These are phyloP conservation scores for Oscheius sp. DNA, from an alignment of 2,888 invertebrate genomes.

Conservation along the genomic window DNA sequence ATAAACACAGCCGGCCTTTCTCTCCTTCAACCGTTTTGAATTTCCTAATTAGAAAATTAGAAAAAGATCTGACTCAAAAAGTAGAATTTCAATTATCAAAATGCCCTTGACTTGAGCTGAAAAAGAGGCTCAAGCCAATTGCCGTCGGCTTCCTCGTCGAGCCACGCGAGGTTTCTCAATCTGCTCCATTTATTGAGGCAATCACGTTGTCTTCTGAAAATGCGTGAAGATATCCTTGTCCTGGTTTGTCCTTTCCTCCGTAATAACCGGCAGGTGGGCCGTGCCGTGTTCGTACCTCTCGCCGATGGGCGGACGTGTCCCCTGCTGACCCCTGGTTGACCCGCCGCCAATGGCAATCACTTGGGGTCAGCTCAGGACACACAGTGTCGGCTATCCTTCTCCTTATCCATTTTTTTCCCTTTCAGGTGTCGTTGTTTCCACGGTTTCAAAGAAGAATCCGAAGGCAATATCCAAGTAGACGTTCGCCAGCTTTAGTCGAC, in stretches of 20 bases:
- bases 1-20: too few species aligned
- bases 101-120: too few species aligned
- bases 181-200: too few species aligned
- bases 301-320: conserved; percentile 20
- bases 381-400: background rate
- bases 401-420: background rate
- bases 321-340: conserved; percentile 25
- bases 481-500: conserved; percentile 21
- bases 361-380: conserved; percentile 19
- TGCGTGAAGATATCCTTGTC: background rate
- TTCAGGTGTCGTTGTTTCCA: conserved; percentile 56
- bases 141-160: too few species aligned
- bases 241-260: background rate
- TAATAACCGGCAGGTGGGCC: conserved; percentile 5
- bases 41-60: too few species aligned
- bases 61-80: too few species aligned
- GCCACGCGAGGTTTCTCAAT: too few species aligned
- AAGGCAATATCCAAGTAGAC: conserved; percentile 52
- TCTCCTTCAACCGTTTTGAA: too few species aligned
- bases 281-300: conserved; percentile 12
- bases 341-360: conserved; percentile 18
- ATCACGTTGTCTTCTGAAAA: too few species aligned
- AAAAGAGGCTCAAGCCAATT: too few species aligned
- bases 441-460: conserved; percentile 60
- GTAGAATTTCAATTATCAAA: too few species aligned